phyloP scores from a whole-genome alignment of 2,113 vertebrate species.

The Nematolebias whitei region DNA sequence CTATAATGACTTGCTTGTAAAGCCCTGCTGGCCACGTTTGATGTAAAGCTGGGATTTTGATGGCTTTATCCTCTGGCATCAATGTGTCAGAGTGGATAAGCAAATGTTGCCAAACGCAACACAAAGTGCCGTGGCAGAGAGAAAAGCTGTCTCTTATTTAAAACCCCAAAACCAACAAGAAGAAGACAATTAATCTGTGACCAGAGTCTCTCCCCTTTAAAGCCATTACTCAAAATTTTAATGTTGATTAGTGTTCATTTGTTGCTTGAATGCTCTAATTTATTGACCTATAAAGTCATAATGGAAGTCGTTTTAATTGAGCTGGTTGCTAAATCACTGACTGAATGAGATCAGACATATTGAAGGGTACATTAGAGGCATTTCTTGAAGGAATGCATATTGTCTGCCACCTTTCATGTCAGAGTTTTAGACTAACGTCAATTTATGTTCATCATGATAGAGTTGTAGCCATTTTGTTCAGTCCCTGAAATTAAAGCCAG shows the following conservation, averaged over 20 bases:
- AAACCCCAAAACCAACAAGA: slow-evolving; percentile 57
- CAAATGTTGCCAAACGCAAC: slow-evolving; percentile 59
- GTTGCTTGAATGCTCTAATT: slow-evolving; percentile 41
- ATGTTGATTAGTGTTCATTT: slow-evolving; percentile 52
- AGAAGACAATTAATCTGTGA: slow-evolving; percentile 48
- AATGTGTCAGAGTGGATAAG: slow-evolving; percentile 44
- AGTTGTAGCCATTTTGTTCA: too few species aligned
- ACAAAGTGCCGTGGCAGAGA: slow-evolving; percentile 61
- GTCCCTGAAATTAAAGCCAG: too few species aligned
- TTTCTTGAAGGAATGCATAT: too few species aligned
- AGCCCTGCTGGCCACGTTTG: slow-evolving; percentile 41
- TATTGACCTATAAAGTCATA: slow-evolving; percentile 70
- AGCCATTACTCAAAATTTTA: slow-evolving; percentile 54
- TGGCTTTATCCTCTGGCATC: slow-evolving; percentile 62
- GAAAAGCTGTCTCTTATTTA: slow-evolving; percentile 49
- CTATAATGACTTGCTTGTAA: slow-evolving; percentile 52
- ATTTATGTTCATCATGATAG: too few species aligned
- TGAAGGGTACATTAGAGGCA: too few species aligned
- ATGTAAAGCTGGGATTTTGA: slow-evolving; percentile 40
- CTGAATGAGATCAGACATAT: slow-evolving; percentile 57
- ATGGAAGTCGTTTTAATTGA: slow-evolving; percentile 60
- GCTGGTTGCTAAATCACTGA: slow-evolving; percentile 55
- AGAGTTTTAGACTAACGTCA: too few species aligned
- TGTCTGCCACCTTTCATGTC: too few species aligned
- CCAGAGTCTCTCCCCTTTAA: not conserved